Base-by-base conservation (phyloP, 1,140 invertebrate species). In the Mycetomoellerius zeteki region DNA sequence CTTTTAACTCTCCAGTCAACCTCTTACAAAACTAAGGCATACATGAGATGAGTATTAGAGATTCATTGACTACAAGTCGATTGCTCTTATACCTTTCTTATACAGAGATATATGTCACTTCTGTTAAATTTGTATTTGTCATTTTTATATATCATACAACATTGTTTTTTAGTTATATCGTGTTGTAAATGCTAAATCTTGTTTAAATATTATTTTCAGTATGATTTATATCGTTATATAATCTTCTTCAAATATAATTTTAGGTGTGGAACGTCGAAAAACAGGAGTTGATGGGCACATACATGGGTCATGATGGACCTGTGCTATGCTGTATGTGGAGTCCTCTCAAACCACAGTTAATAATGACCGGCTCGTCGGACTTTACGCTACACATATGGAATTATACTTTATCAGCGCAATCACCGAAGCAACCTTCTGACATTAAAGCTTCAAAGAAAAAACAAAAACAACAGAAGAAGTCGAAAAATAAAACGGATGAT, bases 261-360 rank as follows among this genome's bases (percentile, higher is more conserved):
- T 93, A 97, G 97, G 96, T 98, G 21, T 98, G 97, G 97, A 96
- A 98, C 93, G 96, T 97, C 7, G 93, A 96, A 60, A 95, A 94
- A 16, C 95, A 96, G 88, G 94, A 95, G 82, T 91, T 96, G 24
- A 82, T 97, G 33, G 96, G 95, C 30, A 96, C 96, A 54, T 97
- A 95, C 90, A 89, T 91, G 56, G 95, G 94, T 58, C 96, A 97
- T 85, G 93, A 93, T 56, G 96, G 96, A 81, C 93, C 95, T 33
- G 92, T 97, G 21, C 87, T 95, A 8, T 96, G 95, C 85, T 96
- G 96, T 27, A 93, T 96, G 84, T 98, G 97, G 96, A 97, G 96
- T 94, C 96, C 96, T 27, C 73, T 96, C 16, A 95, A 97, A 93
- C 95, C 96, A 19, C 96, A 97, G 93, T 95, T 96, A 4, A 95